These are phyloP conservation scores for Ophraella communa DNA, from an alignment of 2,888 invertebrate species.

Conservation along the genomic window DNA sequence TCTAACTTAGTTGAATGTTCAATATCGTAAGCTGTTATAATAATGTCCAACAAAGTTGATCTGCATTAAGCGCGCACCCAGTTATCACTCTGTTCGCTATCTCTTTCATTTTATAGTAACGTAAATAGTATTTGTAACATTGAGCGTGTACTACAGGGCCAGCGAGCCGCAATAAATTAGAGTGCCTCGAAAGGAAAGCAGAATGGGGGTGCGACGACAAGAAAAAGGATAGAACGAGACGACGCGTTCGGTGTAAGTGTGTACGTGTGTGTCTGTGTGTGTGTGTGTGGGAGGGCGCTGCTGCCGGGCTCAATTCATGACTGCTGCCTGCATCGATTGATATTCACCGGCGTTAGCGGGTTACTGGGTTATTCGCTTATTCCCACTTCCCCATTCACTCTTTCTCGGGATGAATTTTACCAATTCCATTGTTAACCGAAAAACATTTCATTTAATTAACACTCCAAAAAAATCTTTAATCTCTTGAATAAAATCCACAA, in stretches of 20 bases:
- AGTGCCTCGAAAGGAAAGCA: slow-evolving; percentile 4
- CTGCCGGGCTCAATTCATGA: slow-evolving; percentile 2
- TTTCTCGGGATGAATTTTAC: neutral
- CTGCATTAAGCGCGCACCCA: neutral
- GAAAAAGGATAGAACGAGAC: neutral
- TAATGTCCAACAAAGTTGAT: neutral
- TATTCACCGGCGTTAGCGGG: neutral
- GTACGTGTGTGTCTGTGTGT: neutral
- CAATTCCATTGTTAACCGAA: neutral
- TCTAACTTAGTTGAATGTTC: neutral
- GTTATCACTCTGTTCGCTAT: neutral
- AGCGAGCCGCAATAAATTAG: slow-evolving; percentile 20
- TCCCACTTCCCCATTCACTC: neutral
- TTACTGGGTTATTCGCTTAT: neutral
- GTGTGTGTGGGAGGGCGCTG: neutral
- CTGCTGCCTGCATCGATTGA: neutral
- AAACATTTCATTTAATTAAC: neutral
- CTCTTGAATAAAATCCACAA: too few relatives aligned
- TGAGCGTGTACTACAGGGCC: slow-evolving; percentile 33
- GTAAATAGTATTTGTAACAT: slow-evolving; percentile 38
- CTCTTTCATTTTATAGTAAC: slow-evolving; percentile 26
- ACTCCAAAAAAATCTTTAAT: too few relatives aligned
- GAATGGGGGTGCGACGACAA: neutral
- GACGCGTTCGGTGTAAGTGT: neutral
- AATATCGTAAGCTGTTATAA: neutral